Percentiles rank a stretch among this genome's conserved stretches.
Evolutionary conservation across 2,797 vertebrate genomes (phyloP).

Genomic region (Tenualosa thibaudeaui): DNA sequence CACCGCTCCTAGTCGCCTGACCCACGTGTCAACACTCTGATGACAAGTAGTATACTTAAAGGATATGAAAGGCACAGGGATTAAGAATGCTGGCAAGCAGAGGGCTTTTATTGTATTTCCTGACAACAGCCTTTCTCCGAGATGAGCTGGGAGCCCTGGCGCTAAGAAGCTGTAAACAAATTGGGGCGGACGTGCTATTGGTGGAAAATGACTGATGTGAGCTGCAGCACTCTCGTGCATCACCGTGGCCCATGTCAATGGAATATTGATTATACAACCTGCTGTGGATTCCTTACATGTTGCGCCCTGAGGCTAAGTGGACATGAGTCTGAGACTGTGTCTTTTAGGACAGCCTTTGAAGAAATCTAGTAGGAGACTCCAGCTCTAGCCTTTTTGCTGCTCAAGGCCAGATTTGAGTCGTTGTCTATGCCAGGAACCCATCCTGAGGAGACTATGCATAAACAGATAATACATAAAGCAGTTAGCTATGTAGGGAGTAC

Average conservation of each 20-base stretch:
- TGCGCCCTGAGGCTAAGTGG: not conserved
- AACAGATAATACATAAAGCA: not conserved
- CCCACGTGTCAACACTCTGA: not conserved
- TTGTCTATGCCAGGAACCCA: no score
- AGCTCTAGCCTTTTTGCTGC: no score
- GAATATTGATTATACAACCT: slow-evolving; percentile 21
- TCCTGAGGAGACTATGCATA: not conserved
- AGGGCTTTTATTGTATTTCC: not conserved
- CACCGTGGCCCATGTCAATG: not conserved
- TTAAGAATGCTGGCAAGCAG: not conserved
- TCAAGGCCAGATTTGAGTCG: no score
- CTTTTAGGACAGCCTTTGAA: not conserved
- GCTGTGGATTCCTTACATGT: slow-evolving; percentile 7
- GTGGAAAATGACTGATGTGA: not conserved
- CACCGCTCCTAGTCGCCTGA: not conserved
- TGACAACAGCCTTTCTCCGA: not conserved
- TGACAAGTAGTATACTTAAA: not conserved
- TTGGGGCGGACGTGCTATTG: not conserved
- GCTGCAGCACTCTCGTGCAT: not conserved
- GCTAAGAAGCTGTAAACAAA: slow-evolving; percentile 17
- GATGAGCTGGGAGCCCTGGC: slow-evolving; percentile 3
- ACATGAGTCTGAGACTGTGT: not conserved
- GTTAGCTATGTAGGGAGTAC: not conserved
- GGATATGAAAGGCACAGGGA: slow-evolving; percentile 16
- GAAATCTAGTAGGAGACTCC: not conserved